Percentiles rank a stretch among this genome's conserved stretches.
These are phyloP conservation scores for Leptosomus discolor DNA, from an alignment of 2,113 vertebrate species.

Conservation along the genomic window DNA sequence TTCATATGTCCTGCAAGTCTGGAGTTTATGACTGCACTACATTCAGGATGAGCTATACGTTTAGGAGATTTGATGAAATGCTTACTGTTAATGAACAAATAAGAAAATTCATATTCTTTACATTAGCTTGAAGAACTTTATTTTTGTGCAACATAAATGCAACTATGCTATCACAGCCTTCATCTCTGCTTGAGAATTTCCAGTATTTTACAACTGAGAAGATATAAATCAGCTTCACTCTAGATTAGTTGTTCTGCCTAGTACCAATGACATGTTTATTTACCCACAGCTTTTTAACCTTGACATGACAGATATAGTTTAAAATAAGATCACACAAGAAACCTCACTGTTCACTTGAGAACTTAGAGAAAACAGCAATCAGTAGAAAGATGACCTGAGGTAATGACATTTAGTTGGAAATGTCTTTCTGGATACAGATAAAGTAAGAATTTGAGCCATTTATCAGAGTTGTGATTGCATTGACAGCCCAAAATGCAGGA, in stretches of 20 bases:
- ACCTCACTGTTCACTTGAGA: constrained; percentile 39
- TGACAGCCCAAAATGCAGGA: not conserved
- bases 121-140: not conserved
- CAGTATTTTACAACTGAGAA: constrained; percentile 11
- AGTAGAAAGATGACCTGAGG: constrained; percentile 18
- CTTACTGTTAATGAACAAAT: not conserved
- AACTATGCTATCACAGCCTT: not conserved
- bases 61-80: not conserved
- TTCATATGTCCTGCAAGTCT: not conserved
- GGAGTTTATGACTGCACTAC: not conserved
- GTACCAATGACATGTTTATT: constrained; percentile 26
- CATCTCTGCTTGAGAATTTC: constrained; percentile 28
- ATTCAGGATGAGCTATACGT: not conserved
- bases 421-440: constrained; percentile 20
- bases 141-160: not conserved
- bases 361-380: constrained; percentile 8
- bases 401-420: not conserved
- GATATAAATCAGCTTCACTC: constrained; percentile 17
- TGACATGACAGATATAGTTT: constrained; percentile 9
- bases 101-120: not conserved
- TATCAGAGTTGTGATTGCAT: not conserved
- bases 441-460: constrained; percentile 37
- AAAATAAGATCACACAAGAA: constrained; percentile 16
- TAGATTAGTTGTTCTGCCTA: constrained; percentile 29
- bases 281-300: constrained; percentile 51